Evolutionary conservation across 2,797 vertebrate species (phyloP), one percentile per base, ranked within the genome.

Genomic region (Philypnodon macrostomus): DNA sequence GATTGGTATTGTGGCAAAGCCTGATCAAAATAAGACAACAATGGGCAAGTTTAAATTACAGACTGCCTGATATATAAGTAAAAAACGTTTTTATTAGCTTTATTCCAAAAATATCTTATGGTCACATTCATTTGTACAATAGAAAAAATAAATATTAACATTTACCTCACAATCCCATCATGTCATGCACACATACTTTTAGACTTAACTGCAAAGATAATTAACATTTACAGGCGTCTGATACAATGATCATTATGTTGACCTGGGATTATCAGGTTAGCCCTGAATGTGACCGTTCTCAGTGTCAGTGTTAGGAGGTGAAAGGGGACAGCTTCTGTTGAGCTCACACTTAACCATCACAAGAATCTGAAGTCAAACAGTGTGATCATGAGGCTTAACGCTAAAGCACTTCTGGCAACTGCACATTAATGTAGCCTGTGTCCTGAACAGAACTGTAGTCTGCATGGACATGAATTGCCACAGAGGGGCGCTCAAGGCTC

Each of bases 111-210:
- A 46, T 4, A 62, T 72, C 50, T 75, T 80, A 75, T 70, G 37
- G 79, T 77, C 42, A 59, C 62, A 70, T 79, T 63, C 53, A 73
- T 67, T 26, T 77, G 67, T 69, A 53, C 63, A 62, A 77, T 88
- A 85, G 18, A 88, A 85, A n/a, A 88, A 86, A 86, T 84, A 85
- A 65, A 80, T 74, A 64, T 77, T 81, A n/a, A 64, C 53, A 76
- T 65, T 71, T 76, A 29, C 65, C 60, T 75, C 64, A 76, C 65
- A 77, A 58, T 67, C 36, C 61, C 17, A 68, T 39, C 32, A 24
- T 55, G 45, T 66, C 72, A 83, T 79, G 68, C 75, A 76, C 58
- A 71, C 60, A 39, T 51, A 55, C 32, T 26, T 23, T 41, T 21
- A 42, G 15, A 41, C 30, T 57, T 38, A 40, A 30, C 39, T 24